Evolutionary conservation across 2,888 invertebrate species (phyloP).

Genomic region (Drosophila hamatofila): DNA sequence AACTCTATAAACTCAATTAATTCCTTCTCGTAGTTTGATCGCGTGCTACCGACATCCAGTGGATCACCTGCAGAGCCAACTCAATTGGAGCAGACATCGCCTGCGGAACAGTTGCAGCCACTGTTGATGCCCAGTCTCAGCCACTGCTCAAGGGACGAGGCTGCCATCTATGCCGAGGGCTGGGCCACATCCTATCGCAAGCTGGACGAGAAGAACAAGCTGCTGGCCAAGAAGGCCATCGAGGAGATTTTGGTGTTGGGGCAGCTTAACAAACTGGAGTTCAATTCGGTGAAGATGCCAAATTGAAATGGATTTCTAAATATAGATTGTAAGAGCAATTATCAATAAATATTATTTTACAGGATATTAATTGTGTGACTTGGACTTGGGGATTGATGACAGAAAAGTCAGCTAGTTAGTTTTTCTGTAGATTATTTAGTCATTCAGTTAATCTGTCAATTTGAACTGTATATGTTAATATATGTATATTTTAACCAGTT

Average conservation of each 20-base stretch:
- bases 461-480: no score
- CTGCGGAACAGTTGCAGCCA: neutral
- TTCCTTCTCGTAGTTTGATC: slow-evolving; percentile 19
- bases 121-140: neutral
- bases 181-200: slow-evolving; percentile 60
- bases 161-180: slow-evolving; percentile 49
- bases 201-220: slow-evolving; percentile 43
- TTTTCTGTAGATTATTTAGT: no score
- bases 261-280: slow-evolving; percentile 47
- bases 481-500: no score
- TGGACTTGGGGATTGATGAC: no score
- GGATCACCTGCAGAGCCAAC: neutral
- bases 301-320: slow-evolving; percentile 1
- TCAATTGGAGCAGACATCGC: neutral
- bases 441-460: no score
- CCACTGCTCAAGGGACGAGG: slow-evolving; percentile 33
- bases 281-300: slow-evolving; percentile 55
- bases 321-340: neutral
- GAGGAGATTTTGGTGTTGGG: slow-evolving; percentile 58
- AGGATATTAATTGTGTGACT: neutral
- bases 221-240: slow-evolving; percentile 58
- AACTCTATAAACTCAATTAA: neutral
- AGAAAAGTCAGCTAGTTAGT: no score
- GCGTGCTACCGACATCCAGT: neutral
- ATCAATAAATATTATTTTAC: neutral